Percentiles rank a stretch among this genome's conserved stretches.
Evolutionary conservation across 2,113 vertebrate species (phyloP).

Genomic region (Ceyx cyanopectus): DNA sequence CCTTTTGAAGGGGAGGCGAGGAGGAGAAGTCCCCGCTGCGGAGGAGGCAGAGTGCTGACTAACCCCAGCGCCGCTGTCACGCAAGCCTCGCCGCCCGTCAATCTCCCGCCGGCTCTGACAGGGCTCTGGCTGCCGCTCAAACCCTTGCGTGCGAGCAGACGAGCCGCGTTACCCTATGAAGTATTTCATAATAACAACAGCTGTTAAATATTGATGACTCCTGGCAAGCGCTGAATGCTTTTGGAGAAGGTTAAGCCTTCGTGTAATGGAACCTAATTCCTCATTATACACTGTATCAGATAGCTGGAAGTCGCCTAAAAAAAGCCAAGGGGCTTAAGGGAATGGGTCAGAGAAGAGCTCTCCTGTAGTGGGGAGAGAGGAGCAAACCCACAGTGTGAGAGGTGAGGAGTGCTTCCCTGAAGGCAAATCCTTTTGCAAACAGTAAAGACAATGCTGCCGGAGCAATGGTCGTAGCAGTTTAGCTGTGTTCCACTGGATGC

Average conservation of each 20-base stretch:
- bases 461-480: neutral
- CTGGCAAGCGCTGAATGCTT: conserved; percentile 87
- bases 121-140: conserved; percentile 84
- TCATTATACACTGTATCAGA: conserved; percentile 87
- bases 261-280: conserved; percentile 92
- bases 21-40: conserved; percentile 63
- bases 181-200: conserved; percentile 97
- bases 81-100: conserved; percentile 89
- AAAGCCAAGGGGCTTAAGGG: conserved; percentile 66
- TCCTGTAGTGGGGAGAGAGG: neutral
- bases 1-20: conserved; percentile 68
- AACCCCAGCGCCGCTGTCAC: conserved; percentile 90
- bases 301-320: conserved; percentile 80
- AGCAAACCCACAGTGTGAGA: neutral
- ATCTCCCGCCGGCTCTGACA: conserved; percentile 87
- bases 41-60: conserved; percentile 79
- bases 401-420: neutral
- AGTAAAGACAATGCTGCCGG: neutral
- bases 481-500: neutral
- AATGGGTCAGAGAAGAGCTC: conserved; percentile 18
- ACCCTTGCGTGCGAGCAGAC: conserved; percentile 92
- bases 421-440: neutral
- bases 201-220: conserved; percentile 98
- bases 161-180: conserved; percentile 91
- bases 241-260: conserved; percentile 87